phyloP scores from a whole-genome alignment of 1,140 invertebrate species.

The Acromyrmex charruanus region DNA sequence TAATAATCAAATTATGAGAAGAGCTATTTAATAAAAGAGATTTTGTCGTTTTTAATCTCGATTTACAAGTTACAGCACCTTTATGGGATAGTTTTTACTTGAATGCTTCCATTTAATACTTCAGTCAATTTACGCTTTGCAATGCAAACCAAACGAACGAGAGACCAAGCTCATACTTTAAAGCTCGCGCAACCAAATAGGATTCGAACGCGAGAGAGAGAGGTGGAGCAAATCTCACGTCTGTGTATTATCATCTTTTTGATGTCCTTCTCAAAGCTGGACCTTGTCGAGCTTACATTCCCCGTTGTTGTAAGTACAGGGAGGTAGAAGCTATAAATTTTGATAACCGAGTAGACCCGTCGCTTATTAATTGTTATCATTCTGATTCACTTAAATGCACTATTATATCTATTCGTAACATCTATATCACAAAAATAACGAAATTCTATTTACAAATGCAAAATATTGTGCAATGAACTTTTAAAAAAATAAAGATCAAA shows the following conservation, averaged over 20 bases:
- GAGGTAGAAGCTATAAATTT: conserved; percentile 73
- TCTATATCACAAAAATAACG: not conserved
- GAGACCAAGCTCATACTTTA: conserved; percentile 61
- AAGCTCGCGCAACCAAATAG: conserved; percentile 70
- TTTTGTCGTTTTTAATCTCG: not conserved
- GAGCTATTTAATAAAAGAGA: not conserved
- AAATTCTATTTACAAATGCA: not conserved
- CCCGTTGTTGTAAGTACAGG: conserved; percentile 69
- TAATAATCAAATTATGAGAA: conserved; percentile 4
- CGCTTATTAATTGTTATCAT: not conserved
- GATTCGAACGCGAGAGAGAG: conserved; percentile 35
- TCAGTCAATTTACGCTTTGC: conserved; percentile 65
- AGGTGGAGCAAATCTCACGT: conserved; percentile 64
- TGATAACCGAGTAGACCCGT: not conserved
- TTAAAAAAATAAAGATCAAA: not conserved
- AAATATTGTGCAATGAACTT: not conserved
- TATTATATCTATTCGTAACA: not conserved
- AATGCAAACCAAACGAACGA: conserved; percentile 34
- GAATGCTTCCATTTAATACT: conserved; percentile 29
- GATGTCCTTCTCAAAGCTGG: conserved; percentile 79
- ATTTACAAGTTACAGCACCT: conserved; percentile 18
- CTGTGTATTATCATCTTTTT: conserved; percentile 79
- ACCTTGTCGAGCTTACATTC: conserved; percentile 75
- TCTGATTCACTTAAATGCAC: not conserved
- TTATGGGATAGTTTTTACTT: conserved; percentile 20